Evolutionary conservation across 2,888 invertebrate genomes (phyloP), one percentile per base, ranked within the genome.

Genomic region (Drosophila quinaria): DNA sequence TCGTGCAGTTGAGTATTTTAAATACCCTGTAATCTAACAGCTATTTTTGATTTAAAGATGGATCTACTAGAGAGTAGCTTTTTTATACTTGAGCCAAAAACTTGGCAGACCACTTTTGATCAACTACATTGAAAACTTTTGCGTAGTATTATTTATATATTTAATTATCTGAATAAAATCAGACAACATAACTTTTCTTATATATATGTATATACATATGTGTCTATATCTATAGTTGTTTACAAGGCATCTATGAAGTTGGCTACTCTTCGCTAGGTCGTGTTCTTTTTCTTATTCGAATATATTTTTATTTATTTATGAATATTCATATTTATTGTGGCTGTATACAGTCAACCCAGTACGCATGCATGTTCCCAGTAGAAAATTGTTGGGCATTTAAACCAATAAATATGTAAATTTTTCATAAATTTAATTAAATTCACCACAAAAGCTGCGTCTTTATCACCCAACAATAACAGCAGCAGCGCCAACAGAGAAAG

Each of bases 331-430:
- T 52, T 64, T 66, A 58, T 74, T 56, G 65, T 60, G 64, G 37
- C 62, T 74, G 71, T 52, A 42, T 66, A 64, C 73, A 62, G 64
- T 35, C 56, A 58, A 10, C 49, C 17, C 42, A 61, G 66, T 78
- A 80, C 71, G 55, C 75, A 72, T 73, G 70, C 67, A 77, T 74
- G 65, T 66, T 67, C 60, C 63, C 61, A 50, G 60, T 62, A 72
- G 62, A 71, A 68, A 49, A 68, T 72, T 63, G 73, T 84, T 89
- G 89, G 74, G 81, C 78, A 82, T 88, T 89, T 86, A 80, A 89
- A 78, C 90, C 88, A 88, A 88, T 88, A 89, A 88, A 88, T 89
- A 88, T 88, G 88, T 87, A 90, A 88, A 88, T 85, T 90, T 89
- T 84, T 90, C 78, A 85, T 78, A 87, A 89, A 88, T 87, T 90